Percentiles rank a stretch among this genome's conserved stretches.
phyloP scores from a whole-genome alignment of 2,113 vertebrate species.

The Microtus oregoni region DNA sequence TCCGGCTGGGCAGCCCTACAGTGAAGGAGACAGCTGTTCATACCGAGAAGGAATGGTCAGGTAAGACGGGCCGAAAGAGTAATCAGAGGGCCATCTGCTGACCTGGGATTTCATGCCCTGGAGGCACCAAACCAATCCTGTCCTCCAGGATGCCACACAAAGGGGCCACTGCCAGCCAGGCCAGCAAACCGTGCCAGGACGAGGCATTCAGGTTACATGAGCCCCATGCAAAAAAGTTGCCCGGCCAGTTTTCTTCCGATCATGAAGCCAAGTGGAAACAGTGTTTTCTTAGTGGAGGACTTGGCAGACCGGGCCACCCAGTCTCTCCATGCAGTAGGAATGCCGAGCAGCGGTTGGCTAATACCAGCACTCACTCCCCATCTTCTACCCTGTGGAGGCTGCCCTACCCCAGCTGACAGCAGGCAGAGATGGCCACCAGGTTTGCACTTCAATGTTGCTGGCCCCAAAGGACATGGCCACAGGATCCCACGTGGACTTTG shows the following conservation, averaged over 20 bases:
- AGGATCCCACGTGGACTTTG: not conserved
- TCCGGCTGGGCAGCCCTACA: conserved; percentile 92
- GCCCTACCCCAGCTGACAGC: not conserved
- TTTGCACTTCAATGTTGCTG: not conserved
- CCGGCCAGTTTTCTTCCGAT: conserved; percentile 63
- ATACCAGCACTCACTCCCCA: not conserved
- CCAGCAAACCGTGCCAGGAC: conserved; percentile 86
- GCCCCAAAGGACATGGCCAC: not conserved
- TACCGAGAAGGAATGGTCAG: conserved; percentile 95
- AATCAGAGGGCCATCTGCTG: conserved; percentile 98
- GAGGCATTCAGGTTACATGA: conserved; percentile 90
- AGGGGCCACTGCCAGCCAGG: conserved; percentile 86
- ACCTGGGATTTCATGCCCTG: conserved; percentile 94
- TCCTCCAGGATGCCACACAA: conserved; percentile 93
- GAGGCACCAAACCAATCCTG: conserved; percentile 92
- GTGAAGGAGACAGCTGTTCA: conserved; percentile 98
- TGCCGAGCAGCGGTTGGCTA: not conserved
- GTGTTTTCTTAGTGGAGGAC: conserved; percentile 52
- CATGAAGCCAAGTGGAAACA: conserved; percentile 57
- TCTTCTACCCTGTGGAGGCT: not conserved
- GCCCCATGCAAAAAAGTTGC: conserved; percentile 75
- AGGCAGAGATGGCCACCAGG: not conserved
- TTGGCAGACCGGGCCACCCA: conserved; percentile 45
- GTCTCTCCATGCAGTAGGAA: conserved; percentile 48
- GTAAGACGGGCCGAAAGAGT: conserved; percentile 95